Base-by-base conservation (phyloP, 2,797 vertebrate genomes). In the Spinus pinus region DNA sequence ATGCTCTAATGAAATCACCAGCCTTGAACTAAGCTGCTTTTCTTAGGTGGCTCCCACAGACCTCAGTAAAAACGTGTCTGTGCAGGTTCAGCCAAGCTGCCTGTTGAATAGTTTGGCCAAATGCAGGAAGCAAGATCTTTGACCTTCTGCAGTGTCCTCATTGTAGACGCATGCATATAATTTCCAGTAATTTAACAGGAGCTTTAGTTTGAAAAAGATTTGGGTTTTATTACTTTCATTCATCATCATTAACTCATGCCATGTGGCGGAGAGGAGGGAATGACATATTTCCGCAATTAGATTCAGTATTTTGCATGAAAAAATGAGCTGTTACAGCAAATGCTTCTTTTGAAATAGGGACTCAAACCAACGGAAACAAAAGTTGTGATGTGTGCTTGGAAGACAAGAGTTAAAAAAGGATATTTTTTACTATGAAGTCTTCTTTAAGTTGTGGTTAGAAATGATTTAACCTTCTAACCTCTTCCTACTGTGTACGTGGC, bases 211-310 rank as follows among this genome's bases (percentile, higher is more conserved):
- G 96, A 97, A 93, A 97, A 97, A 97, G 96, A 97, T 97, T 97
- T 96, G 93, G 93, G 86, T 96, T 97, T 97, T 97, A 97, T 97
- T 97, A 93, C 96, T 97, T 97, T 97, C 96, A 97, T 97, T 97
- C 96, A 97, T 97, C 97, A 97, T 97, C 96, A 97, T 95, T 86
- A 94, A 97, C 97, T 96, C 95, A 84, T 97, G 90, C 89, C 88
- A 96, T 95, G 93, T 94, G 88, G 88, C 18, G 58, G 82, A 75
- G 96, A 86, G 88, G 84, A 96, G 92, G 94, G 90, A 94, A 94
- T 93, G 91, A 94, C 94, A 88, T 88, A 86, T 61, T 94, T 96
- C 94, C 82, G 70, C 87, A 91, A 94, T 97, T 94, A 96, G 96
- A 91, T 81, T 95, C 96, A 97, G 90, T 92, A 96, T 97, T 98